Conservation (phyloP, 2,113 vertebrate species). For the Condylura cristata region DNA sequence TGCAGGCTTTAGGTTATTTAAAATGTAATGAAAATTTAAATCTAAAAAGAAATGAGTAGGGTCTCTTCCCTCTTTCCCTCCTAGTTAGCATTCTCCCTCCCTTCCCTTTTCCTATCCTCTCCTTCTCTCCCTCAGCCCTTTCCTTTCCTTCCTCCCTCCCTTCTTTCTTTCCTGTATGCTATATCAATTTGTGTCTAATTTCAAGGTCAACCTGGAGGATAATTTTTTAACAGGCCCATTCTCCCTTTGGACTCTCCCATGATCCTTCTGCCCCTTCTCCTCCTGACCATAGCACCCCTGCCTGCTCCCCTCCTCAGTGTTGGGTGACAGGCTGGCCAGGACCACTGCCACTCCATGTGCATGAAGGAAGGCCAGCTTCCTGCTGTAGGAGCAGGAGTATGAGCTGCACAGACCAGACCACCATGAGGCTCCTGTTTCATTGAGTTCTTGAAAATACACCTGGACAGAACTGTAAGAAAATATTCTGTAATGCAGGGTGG, state of each 20-base stretch:
- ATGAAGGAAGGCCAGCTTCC: no score
- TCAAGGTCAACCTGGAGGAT: neutral
- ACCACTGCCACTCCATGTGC: no score
- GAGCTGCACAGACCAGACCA: neutral
- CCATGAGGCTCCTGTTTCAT: neutral
- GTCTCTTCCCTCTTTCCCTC: neutral
- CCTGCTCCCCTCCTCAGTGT: neutral
- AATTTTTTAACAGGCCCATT: neutral
- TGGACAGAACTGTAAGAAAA: neutral
- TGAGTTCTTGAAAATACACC: neutral
- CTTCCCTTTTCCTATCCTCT: no score
- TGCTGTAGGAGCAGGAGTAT: neutral
- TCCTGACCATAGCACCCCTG: no score
- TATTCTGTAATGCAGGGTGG: rapidly evolving
- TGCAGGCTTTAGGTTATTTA: neutral
- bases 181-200: neutral
- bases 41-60: no score
- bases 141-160: no score
- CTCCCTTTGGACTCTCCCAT: neutral
- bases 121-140: rapidly evolving
- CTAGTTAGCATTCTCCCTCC: neutral
- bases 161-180: neutral
- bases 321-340: neutral
- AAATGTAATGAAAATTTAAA: neutral
- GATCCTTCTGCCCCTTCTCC: no score